Percentiles rank a stretch among this genome's conserved stretches.
Conservation (phyloP, 1,140 invertebrate species). For the Diorhabda sublineata region DNA sequence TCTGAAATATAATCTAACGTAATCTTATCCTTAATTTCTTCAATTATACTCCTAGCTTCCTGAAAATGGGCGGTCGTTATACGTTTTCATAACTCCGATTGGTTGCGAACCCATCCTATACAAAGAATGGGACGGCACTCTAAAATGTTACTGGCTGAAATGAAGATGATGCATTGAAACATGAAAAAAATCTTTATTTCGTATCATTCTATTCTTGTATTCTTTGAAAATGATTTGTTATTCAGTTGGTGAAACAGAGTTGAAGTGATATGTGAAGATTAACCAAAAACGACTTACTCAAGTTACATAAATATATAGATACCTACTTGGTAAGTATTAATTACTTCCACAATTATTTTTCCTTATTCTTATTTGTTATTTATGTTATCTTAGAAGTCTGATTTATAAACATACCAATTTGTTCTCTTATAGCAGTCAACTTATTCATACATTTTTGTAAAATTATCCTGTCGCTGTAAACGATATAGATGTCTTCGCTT, state of each 20-base stretch:
- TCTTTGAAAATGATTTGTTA: conserved; percentile 29
- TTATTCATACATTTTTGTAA: too few species aligned
- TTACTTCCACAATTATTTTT: too few species aligned
- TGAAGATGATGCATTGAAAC: conserved; percentile 28
- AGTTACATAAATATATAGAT: too few species aligned
- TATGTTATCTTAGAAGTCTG: too few species aligned
- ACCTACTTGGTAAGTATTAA: too few species aligned
- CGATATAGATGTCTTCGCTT: too few species aligned
- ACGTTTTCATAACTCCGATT: conserved; percentile 13
- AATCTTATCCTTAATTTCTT: too few species aligned
- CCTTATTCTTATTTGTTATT: too few species aligned
- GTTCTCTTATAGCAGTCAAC: too few species aligned
- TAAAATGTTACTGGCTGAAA: conserved; percentile 27
- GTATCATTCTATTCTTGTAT: conserved; percentile 34
- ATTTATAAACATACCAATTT: too few species aligned
- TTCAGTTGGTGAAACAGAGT: conserved; percentile 25
- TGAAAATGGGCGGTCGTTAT: conserved; percentile 14
- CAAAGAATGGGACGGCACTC: not conserved
- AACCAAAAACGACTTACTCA: not conserved
- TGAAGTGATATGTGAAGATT: not conserved
- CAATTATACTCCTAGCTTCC: not conserved
- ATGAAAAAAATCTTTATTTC: conserved; percentile 26
- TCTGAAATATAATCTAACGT: too few species aligned
- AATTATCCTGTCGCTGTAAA: too few species aligned
- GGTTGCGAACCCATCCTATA: conserved; percentile 16